Conservation (phyloP, 1,140 invertebrate species). For the Aphaenogaster ashmeadi region DNA sequence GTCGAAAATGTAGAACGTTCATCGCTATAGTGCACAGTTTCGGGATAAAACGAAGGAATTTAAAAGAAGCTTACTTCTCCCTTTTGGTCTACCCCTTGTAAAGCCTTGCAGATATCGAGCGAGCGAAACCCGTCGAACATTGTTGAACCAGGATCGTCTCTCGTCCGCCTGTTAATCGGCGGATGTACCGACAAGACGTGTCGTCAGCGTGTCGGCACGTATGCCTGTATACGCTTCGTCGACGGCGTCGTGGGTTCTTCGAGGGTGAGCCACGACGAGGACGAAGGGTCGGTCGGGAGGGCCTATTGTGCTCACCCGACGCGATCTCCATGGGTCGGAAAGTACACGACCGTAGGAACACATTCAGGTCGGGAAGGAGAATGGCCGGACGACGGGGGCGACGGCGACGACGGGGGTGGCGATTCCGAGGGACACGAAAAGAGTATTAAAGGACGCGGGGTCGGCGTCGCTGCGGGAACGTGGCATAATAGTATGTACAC, state of each 20-base stretch:
- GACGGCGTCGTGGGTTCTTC: slow-evolving; percentile 31
- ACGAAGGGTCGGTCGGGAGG: slow-evolving; percentile 37
- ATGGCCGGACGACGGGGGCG: slow-evolving; percentile 16
- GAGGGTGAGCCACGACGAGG: slow-evolving; percentile 43
- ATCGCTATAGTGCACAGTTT: neutral
- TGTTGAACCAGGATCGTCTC: slow-evolving; percentile 50
- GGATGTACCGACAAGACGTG: slow-evolving; percentile 59
- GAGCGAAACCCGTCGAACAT: slow-evolving; percentile 33
- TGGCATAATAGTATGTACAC: slow-evolving; percentile 20
- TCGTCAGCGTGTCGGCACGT: slow-evolving; percentile 54
- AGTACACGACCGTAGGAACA: slow-evolving; percentile 51
- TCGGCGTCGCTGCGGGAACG: slow-evolving; percentile 46
- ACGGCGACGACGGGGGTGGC: neutral
- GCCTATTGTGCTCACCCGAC: slow-evolving; percentile 66
- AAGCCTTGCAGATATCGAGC: slow-evolving; percentile 22
- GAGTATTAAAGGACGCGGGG: slow-evolving; percentile 60
- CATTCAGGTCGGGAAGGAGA: slow-evolving; percentile 65
- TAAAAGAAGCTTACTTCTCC: neutral
- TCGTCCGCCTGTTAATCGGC: slow-evolving; percentile 57
- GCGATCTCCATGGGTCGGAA: slow-evolving; percentile 64
- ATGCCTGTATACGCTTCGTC: slow-evolving; percentile 43
- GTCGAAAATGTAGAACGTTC: neutral
- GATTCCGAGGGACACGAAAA: slow-evolving; percentile 57
- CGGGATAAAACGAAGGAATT: slow-evolving; percentile 6
- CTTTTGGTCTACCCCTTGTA: slow-evolving; percentile 7